These are phyloP conservation scores for Eutrigla gurnardus DNA, from an alignment of 2,797 vertebrate species.

Conservation along the genomic window DNA sequence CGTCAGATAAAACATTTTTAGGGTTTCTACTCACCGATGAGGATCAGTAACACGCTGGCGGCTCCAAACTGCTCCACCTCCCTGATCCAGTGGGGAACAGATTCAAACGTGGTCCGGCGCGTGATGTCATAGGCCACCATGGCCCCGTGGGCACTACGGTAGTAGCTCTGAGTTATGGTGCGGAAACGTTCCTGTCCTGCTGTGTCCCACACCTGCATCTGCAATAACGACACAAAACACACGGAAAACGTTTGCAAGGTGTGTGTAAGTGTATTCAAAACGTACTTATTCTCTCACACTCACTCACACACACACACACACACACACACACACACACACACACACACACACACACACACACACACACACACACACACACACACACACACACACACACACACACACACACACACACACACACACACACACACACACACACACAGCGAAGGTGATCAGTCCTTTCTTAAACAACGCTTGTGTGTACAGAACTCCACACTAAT, in stretches of 20 bases:
- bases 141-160: conserved; percentile 95
- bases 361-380: too few species aligned
- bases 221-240: conserved; percentile 34
- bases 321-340: too few species aligned
- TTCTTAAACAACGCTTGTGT: background rate
- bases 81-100: conserved; percentile 93
- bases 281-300: background rate
- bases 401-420: too few species aligned
- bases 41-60: conserved; percentile 90
- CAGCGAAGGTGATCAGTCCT: background rate
- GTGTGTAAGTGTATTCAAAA: background rate
- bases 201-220: conserved; percentile 99
- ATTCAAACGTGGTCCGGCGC: conserved; percentile 89
- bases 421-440: too few species aligned
- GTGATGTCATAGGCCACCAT: conserved; percentile 97
- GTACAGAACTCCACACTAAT: background rate
- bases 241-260: conserved; percentile 5
- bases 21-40: conserved; percentile 88
- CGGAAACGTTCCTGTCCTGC: conserved; percentile 97
- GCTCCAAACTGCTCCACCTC: conserved; percentile 94
- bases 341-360: too few species aligned
- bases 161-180: conserved; percentile 98
- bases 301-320: too few species aligned
- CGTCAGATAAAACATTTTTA: background rate
- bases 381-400: too few species aligned